A percentile compares a stretch with the other conserved stretches of the same genome.
Conservation (phyloP, 2,113 vertebrate species). For the Phyllostomus discolor region DNA sequence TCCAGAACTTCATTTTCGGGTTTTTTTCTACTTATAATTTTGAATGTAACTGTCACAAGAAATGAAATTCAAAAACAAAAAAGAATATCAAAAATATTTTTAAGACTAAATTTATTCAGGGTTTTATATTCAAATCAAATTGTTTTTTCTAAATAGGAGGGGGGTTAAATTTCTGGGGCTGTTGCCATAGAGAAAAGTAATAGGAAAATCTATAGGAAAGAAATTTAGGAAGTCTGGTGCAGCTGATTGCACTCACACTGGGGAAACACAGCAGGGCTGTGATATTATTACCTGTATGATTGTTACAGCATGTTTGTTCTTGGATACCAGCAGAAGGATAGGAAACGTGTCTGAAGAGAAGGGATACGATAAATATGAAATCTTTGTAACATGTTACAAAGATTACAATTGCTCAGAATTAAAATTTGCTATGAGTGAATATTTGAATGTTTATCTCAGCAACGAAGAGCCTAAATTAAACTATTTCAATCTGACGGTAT, state of each 20-base stretch:
- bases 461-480: slow-evolving; percentile 42
- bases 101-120: slow-evolving; percentile 40
- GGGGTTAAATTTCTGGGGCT: slow-evolving; percentile 29
- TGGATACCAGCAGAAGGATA: slow-evolving; percentile 5
- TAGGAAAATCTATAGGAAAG: slow-evolving; percentile 40
- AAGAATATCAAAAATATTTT: slow-evolving; percentile 33
- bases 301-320: not conserved
- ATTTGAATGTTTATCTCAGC: slow-evolving; percentile 10
- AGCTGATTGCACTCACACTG: not conserved
- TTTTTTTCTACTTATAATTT: slow-evolving; percentile 57
- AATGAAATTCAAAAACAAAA: slow-evolving; percentile 59
- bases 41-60: slow-evolving; percentile 56
- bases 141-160: slow-evolving; percentile 54
- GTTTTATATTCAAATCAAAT: slow-evolving; percentile 59
- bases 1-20: slow-evolving; percentile 36
- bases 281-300: slow-evolving; percentile 37
- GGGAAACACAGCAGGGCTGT: not conserved
- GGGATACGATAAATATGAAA: slow-evolving; percentile 40
- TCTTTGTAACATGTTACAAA: not conserved
- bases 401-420: slow-evolving; percentile 34
- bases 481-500: not conserved
- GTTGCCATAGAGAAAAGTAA: slow-evolving; percentile 57
- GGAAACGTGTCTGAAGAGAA: slow-evolving; percentile 31
- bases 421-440: slow-evolving; percentile 45
- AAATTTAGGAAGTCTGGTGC: slow-evolving; percentile 12